Base-by-base conservation (phyloP, 1,140 invertebrate species). In the Monochamus saltuarius region DNA sequence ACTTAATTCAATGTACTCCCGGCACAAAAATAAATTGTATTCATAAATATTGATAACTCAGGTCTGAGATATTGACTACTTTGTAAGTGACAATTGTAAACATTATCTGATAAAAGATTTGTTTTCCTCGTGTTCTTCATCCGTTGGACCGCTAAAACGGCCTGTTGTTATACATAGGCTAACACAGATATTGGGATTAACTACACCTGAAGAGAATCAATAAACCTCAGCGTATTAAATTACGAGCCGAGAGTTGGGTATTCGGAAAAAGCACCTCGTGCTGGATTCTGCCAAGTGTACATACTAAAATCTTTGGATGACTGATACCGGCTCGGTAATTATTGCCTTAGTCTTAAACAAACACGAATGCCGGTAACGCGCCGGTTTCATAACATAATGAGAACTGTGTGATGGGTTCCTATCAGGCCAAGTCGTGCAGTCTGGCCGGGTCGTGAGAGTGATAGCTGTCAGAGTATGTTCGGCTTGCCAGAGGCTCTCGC, bases 401-500 rank as follows among this genome's bases (percentile, higher is more conserved):
- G 60, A 49, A 52, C 38, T 49, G 17, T 45, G 60, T 59, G 59
- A 57, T 58, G 55, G 53, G 56, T 47, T 49, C 51, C 62, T 59
- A 56, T 55, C 62, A 45, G 58, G 58, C 53, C 55, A 56, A 65
- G 56, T 59, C 64, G 60, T 62, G 64, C 60, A 38, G 52, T 45
- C 39, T 56, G 56, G 52, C 45, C 55, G 42, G 64, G 63, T 68
- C 66, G 66, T 68, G 66, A 68, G 66, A 68, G 62, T 68, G 66
- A 68, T 68, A 65, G 59, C 66, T 68, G 66, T 65, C 66, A 68
- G 60, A 62, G 38, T 54, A 54, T 19, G 40, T 38, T 39, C 35
- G 40, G 52, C 36, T 10, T 14, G 40, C 54, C 11, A 46, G 40
- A 17, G 45, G 45, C 45, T 47, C 13, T 47, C 17, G 45, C 13